Conservation (phyloP, 2,113 vertebrate genomes). For the Meles meles region DNA sequence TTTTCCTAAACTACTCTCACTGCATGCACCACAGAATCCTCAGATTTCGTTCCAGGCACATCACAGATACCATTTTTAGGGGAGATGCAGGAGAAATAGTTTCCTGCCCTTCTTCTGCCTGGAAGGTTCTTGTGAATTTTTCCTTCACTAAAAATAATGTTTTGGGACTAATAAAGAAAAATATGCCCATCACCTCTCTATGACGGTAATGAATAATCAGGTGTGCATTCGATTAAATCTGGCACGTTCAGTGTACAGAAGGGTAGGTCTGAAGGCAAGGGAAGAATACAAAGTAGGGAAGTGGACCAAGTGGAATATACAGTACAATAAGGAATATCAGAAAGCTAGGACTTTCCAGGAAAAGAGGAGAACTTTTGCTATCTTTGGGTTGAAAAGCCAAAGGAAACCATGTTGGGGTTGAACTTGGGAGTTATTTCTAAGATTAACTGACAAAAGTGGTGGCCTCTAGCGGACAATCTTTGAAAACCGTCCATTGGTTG, state of each 20-base stretch:
- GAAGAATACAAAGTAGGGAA: neutral
- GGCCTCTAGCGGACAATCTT: neutral
- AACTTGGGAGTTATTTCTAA: neutral
- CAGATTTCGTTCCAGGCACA: neutral
- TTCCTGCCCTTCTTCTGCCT: neutral
- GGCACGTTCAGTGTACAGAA: neutral
- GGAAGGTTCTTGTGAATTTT: neutral
- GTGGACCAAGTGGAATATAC: neutral
- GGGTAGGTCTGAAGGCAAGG: neutral
- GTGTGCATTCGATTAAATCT: neutral
- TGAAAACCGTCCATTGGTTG: neutral
- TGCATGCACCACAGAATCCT: neutral
- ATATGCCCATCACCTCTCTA: neutral
- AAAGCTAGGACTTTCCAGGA: neutral
- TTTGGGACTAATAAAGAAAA: conserved; percentile 45
- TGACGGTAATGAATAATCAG: neutral
- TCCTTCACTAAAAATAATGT: conserved; percentile 28
- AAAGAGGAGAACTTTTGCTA: neutral
- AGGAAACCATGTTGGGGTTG: neutral
- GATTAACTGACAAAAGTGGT: neutral
- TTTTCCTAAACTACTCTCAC: neutral
- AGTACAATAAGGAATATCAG: neutral
- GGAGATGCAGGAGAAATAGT: neutral
- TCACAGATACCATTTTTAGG: neutral
- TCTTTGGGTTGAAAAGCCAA: neutral